phyloP scores from a whole-genome alignment of 1,140 invertebrate species.

The Aphaenogaster floridana region DNA sequence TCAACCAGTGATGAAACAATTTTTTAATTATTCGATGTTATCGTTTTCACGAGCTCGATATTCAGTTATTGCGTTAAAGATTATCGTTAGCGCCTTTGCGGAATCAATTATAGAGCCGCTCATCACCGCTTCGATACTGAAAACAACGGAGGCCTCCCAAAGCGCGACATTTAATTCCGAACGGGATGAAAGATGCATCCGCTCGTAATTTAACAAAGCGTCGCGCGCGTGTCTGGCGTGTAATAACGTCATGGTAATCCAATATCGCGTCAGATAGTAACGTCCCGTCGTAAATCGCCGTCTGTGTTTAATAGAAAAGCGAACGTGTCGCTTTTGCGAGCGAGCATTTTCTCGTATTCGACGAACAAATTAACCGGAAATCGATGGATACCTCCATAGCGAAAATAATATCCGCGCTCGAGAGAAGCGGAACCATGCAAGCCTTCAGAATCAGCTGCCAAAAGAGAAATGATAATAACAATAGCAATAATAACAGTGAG shows the following conservation, averaged over 20 bases:
- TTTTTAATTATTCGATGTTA: constrained; percentile 24
- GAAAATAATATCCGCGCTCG: constrained; percentile 1
- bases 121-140: constrained; percentile 39
- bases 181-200: constrained; percentile 51
- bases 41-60: constrained; percentile 8
- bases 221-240: constrained; percentile 56
- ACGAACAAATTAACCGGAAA: constrained; percentile 48
- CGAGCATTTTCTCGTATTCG: constrained; percentile 28
- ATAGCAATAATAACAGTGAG: neutral
- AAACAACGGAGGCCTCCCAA: constrained; percentile 13
- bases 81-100: constrained; percentile 22
- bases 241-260: constrained; percentile 65
- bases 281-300: constrained; percentile 54
- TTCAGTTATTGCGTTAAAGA: constrained; percentile 28
- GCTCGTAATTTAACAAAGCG: constrained; percentile 65
- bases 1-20: neutral
- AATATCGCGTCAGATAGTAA: constrained; percentile 63
- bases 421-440: neutral
- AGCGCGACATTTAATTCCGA: constrained; percentile 60
- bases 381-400: neutral
- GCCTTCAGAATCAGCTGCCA: neutral
- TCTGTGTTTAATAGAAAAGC: constrained; percentile 60
- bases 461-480: neutral
- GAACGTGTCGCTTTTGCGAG: constrained; percentile 17
- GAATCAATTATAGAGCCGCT: constrained; percentile 49